phyloP scores from a whole-genome alignment of 2,888 invertebrate genomes.

The Cantharis nigra region DNA sequence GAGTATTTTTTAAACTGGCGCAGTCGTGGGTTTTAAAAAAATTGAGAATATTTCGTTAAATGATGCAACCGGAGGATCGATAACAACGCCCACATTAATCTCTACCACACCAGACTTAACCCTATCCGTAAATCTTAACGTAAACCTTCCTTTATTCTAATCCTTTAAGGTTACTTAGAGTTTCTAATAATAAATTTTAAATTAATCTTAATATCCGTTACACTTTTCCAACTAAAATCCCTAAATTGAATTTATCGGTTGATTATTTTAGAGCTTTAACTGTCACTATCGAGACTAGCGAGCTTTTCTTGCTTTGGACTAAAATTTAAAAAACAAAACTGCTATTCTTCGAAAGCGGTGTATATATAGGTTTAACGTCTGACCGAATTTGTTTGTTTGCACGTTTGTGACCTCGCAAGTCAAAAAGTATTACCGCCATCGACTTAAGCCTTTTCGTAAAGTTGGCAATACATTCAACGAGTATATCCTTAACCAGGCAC shows the following conservation, averaged over 20 bases:
- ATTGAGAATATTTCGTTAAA: neutral
- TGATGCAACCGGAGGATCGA: neutral
- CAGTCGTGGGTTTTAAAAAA: neutral
- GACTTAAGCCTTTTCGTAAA: neutral
- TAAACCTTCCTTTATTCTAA: neutral
- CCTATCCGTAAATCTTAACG: neutral
- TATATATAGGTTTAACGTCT: too few species aligned
- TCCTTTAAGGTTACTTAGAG: neutral
- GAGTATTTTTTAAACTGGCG: neutral
- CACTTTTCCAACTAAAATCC: neutral
- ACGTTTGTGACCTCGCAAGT: too few species aligned
- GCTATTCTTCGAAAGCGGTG: neutral
- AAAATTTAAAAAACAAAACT: neutral
- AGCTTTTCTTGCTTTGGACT: neutral
- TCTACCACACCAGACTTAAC: neutral
- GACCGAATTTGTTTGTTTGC: too few species aligned
- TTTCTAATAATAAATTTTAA: neutral
- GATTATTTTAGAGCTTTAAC: neutral
- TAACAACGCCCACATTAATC: neutral
- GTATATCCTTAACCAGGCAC: neutral
- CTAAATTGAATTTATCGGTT: neutral
- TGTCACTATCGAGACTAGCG: neutral
- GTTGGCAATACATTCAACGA: neutral
- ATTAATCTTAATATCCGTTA: neutral
- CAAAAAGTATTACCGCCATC: neutral